Base-by-base conservation (phyloP, 2,888 invertebrate species). In the Caenorhabditis sp. region DNA sequence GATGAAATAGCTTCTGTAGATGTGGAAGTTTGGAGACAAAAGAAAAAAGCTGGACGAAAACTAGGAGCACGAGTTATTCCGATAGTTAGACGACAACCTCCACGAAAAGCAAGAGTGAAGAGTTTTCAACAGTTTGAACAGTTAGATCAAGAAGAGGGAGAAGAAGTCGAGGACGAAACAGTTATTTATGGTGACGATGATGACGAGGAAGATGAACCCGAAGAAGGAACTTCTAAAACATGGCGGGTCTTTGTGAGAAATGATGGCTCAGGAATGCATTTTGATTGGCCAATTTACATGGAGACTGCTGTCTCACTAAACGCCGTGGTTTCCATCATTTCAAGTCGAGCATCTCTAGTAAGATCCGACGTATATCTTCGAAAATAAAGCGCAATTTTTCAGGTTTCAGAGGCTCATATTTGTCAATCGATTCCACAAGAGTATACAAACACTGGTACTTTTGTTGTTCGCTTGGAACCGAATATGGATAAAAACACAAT, bases 361-460 rank as follows among this genome's bases (percentile, higher is more conserved):
- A 53, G 50, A 14, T n/a, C n/a, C n/a, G n/a, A n/a, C n/a, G n/a
- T n/a, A n/a, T n/a, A 23, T 23, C 25, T 25, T 4, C 8, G 7
- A 23, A 23, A 54, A 5, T 23, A 54, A 23, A 4, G 5, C 20
- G 5, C 10, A 54, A 23, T 17, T 59, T 60, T 70, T 54, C 49
- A 76, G 76, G 57, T 75, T 8, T 25, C 59, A 14, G 62, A 67
- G 10, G n/a, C 31, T 2, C 52, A 59, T 8, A 70, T 80, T 12
- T 80, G 80, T 36, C 49, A 49, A 0, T 61, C 72, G 14, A 70
- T 77, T 59, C 80, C 80, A 1, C 76, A 77, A 36, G 80, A 80
- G 61, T 80, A 69, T 50, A 80, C 80, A 23, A 70, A 75, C 20
- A 71, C 71, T 0, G 80, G 80, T 0, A 70, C 76, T n/a, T 80